Evolutionary conservation across 2,888 invertebrate species (phyloP).

Genomic region (Alentia gelatinosa): DNA sequence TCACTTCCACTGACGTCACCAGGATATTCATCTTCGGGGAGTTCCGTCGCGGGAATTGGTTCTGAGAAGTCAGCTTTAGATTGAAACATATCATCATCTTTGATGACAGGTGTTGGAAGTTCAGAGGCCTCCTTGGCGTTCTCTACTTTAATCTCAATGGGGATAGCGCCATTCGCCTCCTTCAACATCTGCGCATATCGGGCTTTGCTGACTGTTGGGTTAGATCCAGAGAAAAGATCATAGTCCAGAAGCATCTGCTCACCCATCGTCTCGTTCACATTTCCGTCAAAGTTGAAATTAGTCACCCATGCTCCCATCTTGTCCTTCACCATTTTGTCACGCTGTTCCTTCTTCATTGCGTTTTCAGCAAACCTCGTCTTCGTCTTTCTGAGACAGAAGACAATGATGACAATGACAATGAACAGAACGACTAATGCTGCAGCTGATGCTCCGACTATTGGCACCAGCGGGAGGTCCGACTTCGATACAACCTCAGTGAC

Average conservation of each 20-base stretch:
- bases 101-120: neutral
- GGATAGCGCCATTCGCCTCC: neutral
- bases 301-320: slow-evolving; percentile 27
- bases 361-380: slow-evolving; percentile 24
- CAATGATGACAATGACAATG: neutral
- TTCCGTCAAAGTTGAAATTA: slow-evolving; percentile 11
- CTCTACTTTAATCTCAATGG: neutral
- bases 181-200: neutral
- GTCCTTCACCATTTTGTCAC: slow-evolving; percentile 35
- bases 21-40: neutral
- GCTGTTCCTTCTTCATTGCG: slow-evolving; percentile 1
- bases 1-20: slow-evolving; percentile 44
- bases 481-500: neutral
- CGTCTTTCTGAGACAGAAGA: neutral
- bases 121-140: neutral
- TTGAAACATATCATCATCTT: neutral
- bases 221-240: slow-evolving; percentile 27
- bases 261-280: slow-evolving; percentile 18
- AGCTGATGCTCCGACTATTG: neutral
- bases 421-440: neutral
- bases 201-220: slow-evolving; percentile 6
- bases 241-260: slow-evolving; percentile 25
- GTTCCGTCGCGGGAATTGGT: neutral
- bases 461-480: neutral
- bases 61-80: neutral